A percentile compares a stretch with the other conserved stretches of the same genome.
Evolutionary conservation across 53 echinoderm and acorn worm genomes (phyloP).

Genomic region (Zoroaster sp.): DNA sequence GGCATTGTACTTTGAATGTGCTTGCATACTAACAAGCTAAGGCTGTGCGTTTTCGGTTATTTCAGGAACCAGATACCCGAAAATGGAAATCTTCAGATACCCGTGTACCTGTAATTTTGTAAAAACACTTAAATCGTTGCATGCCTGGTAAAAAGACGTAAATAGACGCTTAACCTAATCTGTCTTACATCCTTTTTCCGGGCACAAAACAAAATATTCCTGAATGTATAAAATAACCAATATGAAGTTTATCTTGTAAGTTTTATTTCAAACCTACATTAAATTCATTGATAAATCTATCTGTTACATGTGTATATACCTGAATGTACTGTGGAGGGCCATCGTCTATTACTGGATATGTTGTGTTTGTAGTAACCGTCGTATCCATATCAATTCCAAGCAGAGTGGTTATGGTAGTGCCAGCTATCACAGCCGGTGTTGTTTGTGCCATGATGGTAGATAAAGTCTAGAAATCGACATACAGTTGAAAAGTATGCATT

Average conservation of each 20-base stretch:
- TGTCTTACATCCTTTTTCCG: too few species aligned
- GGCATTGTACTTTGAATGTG: too few species aligned
- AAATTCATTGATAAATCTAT: not conserved
- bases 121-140: too few species aligned
- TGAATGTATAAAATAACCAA: not conserved
- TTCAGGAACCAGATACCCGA: too few species aligned
- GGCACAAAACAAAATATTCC: too few species aligned
- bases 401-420: not conserved
- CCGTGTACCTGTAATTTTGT: too few species aligned
- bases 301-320: not conserved
- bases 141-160: not conserved
- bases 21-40: too few species aligned
- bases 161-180: too few species aligned
- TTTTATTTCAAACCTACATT: not conserved
- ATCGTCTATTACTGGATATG: not conserved
- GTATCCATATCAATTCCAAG: not conserved
- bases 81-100: too few species aligned
- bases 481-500: too few species aligned
- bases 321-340: conserved; percentile 33
- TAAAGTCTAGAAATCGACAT: too few species aligned
- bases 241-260: not conserved
- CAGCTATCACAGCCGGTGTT: not conserved
- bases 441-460: not conserved
- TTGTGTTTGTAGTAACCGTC: not conserved
- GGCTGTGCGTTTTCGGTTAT: too few species aligned